Evolutionary conservation across 2,113 vertebrate genomes (phyloP), one percentile per base, ranked within the genome.

Genomic region (Chauna torquata): DNA sequence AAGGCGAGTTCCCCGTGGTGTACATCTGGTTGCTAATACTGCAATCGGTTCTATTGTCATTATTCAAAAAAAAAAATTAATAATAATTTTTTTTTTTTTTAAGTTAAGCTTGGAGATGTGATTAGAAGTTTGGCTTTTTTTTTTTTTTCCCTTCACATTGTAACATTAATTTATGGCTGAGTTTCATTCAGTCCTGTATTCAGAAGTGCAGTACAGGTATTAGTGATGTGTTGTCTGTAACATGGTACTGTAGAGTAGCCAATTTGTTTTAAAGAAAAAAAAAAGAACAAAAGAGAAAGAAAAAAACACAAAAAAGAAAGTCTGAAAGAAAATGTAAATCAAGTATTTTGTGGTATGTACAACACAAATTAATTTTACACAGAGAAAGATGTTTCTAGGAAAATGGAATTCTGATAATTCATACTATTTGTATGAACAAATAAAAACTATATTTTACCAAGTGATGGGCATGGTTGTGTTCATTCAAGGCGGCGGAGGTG

Each of bases 381-480:
- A 97, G 96, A 98, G 97, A 98, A 99, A 98, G 96, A 99, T 97
- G 98, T 99, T 99, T 99, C 99, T 99, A 99, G 98, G 98, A 96
- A 99, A 99, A 98, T 98, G 98, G 98, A 99, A 98, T 99, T 98
- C 98, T 99, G 98, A 98, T 98, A 98, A 99, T 99, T 99, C 99
- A 99, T 99, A 99, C 99, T 98, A 98, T 99, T 99, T 99, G 98
- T 99, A 99, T 99, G 99, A 99, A 98, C 97, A 99, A 99, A 99
- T 99, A 99, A 97, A 99, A 99, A 98, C 45, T 99, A 98, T 99
- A 99, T 99, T 99, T 99, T 99, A 98, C 96, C 98, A 99, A 98
- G 97, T 2, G 3, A 14, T 32, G 66, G 74, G 28, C 54, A 30
- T 1, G 0, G 23, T n/a, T 49, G 65, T 79, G 6, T 93, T 96